Base-by-base conservation (phyloP, 2,113 vertebrate species). In the Gymnogyps californianus region DNA sequence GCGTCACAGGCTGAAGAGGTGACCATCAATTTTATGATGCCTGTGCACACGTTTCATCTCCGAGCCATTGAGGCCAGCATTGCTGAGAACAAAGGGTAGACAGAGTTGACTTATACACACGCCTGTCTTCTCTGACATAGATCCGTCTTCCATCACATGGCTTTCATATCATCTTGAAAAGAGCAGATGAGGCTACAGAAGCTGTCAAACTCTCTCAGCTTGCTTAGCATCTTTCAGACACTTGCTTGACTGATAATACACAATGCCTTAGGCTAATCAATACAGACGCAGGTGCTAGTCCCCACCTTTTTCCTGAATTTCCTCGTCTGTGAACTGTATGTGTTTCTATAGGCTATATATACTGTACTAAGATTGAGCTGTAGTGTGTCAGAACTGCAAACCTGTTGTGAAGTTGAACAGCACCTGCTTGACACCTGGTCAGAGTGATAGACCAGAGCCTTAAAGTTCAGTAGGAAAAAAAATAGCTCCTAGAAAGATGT, bases 371-470 rank as follows among this genome's bases (percentile, higher is more conserved):
- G 70, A 47, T 14, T 49, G 65, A 94, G 80, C 79, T 87, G 40
- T 5, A 16, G 44, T 55, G 34, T 42, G 57, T 49, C 69, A 75
- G 77, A 46, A 38, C 28, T 84, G 57, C 62, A 80, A 47, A 79
- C 5, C 51, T 36, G 19, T 28, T 71, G 75, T 55, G 83, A 80
- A 81, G 64, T 9, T 54, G 36, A 83, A 10, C 32, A 82, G 81
- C 93, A 96, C 75, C 88, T 96, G 88, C 89, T 40, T 62, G 54
- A 49, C 95, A 95, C 89, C 85, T 96, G 93, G 24, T 77, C 51
- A 29, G 40, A 38, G 80, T 46, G 75, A 28, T 29, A 72, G 74
- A 83, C n/a, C 38, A 58, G 55, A 78, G 69, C 46, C 85, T 59
- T 47, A 38, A 49, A 93, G 34, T 47, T 77, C 19, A 51, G 36